Conservation (phyloP, 2,113 vertebrate genomes). For the Choloepus hoffmanni region DNA sequence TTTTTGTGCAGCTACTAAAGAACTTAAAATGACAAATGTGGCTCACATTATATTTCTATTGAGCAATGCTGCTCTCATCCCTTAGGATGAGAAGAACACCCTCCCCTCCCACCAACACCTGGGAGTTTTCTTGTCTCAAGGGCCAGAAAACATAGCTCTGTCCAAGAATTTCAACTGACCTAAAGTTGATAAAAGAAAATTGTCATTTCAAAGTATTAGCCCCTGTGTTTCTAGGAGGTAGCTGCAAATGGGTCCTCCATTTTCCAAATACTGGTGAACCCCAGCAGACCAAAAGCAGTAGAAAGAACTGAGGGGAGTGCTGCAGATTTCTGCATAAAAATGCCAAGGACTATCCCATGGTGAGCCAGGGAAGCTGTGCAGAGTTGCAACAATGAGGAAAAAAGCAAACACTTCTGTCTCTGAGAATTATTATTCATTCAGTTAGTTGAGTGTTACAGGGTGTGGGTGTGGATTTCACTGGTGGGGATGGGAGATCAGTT, state of each 20-base stretch:
- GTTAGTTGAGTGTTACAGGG: not conserved
- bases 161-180: not conserved
- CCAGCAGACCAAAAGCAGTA: not conserved
- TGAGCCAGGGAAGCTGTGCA: not conserved
- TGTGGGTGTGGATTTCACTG: not conserved
- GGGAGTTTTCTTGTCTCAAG: not conserved
- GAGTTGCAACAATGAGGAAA: rapidly evolving
- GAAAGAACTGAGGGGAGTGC: not conserved
- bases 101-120: not conserved
- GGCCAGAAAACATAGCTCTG: not conserved
- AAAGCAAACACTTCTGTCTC: not conserved
- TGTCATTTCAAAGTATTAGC: not conserved
- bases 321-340: not conserved
- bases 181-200: not conserved
- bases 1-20: not conserved
- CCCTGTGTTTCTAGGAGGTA: not conserved
- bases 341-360: not conserved
- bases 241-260: not conserved
- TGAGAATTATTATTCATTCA: not conserved
- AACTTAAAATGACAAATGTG: not conserved
- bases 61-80: too few relatives aligned
- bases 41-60: not conserved
- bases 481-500: rapidly evolving
- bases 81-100: not conserved
- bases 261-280: not conserved